These are phyloP conservation scores for Trinectes maculatus DNA, from an alignment of 2,113 vertebrate species.

Conservation along the genomic window DNA sequence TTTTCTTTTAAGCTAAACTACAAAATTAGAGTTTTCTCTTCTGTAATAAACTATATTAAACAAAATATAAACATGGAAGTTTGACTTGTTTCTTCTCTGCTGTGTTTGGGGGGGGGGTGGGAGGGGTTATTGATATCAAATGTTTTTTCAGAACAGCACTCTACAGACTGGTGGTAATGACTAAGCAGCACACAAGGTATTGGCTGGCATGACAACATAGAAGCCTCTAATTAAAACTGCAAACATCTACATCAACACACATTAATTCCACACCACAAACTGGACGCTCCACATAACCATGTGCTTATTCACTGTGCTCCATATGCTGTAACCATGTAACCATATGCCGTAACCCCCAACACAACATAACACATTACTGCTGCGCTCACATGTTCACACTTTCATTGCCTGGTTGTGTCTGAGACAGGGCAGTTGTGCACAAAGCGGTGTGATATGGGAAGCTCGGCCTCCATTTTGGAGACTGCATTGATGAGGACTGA, in stretches of 20 bases:
- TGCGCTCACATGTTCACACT: conserved; percentile 8
- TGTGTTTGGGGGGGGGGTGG: too few relatives aligned
- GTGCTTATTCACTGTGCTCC: conserved; percentile 1
- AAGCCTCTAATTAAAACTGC: conserved; percentile 15
- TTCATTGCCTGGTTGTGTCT: conserved; percentile 2
- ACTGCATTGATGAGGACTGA: conserved; percentile 59
- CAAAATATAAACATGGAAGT: too few relatives aligned
- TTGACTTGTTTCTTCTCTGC: too few relatives aligned
- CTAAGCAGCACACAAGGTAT: conserved; percentile 24
- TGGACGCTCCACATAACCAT: background rate
- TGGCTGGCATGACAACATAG: conserved; percentile 22
- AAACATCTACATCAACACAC: background rate
- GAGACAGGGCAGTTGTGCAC: conserved; percentile 1
- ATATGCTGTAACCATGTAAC: too few relatives aligned
- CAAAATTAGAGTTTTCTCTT: too few relatives aligned
- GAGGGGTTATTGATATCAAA: too few relatives aligned
- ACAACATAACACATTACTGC: background rate
- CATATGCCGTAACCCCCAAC: background rate
- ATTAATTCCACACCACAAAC: background rate
- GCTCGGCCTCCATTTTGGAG: conserved; percentile 70
- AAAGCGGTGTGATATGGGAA: conserved; percentile 22
- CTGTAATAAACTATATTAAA: too few relatives aligned
- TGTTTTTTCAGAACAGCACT: too few relatives aligned
- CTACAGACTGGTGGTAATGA: conserved; percentile 24
- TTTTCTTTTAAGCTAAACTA: too few relatives aligned